phyloP scores from a whole-genome alignment of 64 coral and sea anemone species.

The Stylophora pistillata region DNA sequence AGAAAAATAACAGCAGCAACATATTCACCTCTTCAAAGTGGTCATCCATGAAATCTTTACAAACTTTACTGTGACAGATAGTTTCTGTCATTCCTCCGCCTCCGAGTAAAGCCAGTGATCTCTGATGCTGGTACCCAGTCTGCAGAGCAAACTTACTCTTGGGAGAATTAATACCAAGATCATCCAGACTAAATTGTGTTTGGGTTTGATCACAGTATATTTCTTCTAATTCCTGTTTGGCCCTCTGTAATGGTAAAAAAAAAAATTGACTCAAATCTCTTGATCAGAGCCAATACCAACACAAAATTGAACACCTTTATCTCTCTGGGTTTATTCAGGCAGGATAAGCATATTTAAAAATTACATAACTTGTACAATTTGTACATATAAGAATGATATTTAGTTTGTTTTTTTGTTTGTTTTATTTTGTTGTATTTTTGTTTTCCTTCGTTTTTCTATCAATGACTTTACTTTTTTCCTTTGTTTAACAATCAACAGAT shows the following conservation, averaged over 20 bases:
- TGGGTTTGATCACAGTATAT: conserved; percentile 93
- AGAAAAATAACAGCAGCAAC: neutral
- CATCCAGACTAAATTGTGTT: conserved; percentile 75
- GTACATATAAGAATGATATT: too few species aligned
- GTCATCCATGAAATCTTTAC: conserved; percentile 91
- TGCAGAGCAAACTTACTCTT: conserved; percentile 96
- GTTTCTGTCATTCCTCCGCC: conserved; percentile 70
- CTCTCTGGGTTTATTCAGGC: too few species aligned
- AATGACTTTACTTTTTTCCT: too few species aligned
- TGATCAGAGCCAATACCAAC: too few species aligned
- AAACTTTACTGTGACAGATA: conserved; percentile 93
- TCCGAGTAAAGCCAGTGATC: conserved; percentile 60
- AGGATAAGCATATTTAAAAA: too few species aligned
- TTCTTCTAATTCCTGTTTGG: conserved; percentile 94
- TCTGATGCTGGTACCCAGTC: conserved; percentile 78
- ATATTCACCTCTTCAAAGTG: conserved; percentile 91
- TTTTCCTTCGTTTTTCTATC: too few species aligned
- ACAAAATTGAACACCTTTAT: too few species aligned
- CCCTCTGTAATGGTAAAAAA: conserved; percentile 44
- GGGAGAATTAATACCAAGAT: conserved; percentile 87
- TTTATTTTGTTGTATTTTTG: too few species aligned
- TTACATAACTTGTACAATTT: too few species aligned
- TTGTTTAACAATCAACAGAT: too few species aligned
- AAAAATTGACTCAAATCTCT: neutral
- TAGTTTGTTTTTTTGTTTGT: too few species aligned